Conservation (phyloP, 2,113 vertebrate species). For the Actenoides lindsayi region DNA sequence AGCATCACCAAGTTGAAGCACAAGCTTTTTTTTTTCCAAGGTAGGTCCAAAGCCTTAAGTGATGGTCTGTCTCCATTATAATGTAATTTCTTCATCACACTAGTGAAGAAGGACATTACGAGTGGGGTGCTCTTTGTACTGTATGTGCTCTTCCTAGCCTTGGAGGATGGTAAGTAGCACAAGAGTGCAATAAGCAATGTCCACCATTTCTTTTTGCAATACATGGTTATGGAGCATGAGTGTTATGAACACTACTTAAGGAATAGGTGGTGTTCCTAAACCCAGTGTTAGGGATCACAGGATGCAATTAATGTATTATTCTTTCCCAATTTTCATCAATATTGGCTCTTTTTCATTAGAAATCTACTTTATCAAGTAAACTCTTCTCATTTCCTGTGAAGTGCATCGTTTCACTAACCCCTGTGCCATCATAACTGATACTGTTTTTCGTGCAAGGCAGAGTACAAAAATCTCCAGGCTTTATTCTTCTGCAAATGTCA, state of each 20-base stretch:
- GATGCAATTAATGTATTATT: neutral
- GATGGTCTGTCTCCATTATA: neutral
- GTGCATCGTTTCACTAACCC: neutral
- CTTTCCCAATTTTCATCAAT: neutral
- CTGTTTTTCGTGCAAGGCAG: neutral
- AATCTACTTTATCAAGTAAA: neutral
- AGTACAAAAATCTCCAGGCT: constrained; percentile 1
- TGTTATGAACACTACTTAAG: neutral
- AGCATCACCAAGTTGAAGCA: neutral
- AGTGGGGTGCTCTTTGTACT: neutral
- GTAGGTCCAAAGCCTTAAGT: neutral
- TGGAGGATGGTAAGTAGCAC: neutral
- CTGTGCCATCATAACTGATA: neutral
- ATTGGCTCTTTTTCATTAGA: neutral
- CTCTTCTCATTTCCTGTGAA: neutral
- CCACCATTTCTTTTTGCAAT: neutral
- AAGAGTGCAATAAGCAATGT: neutral
- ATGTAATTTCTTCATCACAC: neutral
- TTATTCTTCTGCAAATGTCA: constrained; percentile 40
- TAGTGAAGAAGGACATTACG: neutral
- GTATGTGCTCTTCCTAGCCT: neutral
- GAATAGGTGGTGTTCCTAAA: neutral
- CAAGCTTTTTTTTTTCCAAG: neutral
- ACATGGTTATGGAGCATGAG: neutral
- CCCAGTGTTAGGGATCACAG: neutral